Conservation (phyloP, 2,797 vertebrate species). For the Macropus fuliginosus region DNA sequence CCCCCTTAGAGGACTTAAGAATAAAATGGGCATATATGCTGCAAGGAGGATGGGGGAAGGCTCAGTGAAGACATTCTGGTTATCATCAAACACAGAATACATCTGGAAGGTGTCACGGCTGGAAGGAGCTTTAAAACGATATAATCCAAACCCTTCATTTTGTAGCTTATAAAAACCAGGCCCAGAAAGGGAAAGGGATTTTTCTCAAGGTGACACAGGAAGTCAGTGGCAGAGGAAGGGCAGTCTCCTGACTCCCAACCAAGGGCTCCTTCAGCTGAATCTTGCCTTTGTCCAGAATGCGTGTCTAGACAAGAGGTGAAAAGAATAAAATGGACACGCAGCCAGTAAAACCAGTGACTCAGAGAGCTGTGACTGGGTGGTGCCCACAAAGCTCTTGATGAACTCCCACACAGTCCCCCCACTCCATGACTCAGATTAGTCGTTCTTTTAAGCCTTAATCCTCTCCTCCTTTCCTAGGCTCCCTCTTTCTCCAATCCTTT, state of each 20-base stretch:
- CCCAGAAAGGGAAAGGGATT: not conserved
- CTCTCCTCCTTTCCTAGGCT: not conserved
- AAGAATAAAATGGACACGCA: not conserved
- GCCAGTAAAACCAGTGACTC: not conserved
- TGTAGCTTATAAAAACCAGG: not conserved
- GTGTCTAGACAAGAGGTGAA: not conserved
- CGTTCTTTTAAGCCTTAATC: not conserved
- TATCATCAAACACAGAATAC: not conserved
- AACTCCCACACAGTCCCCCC: not conserved
- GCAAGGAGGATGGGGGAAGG: not conserved
- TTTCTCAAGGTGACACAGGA: not conserved
- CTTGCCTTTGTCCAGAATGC: not conserved
- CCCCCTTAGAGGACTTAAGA: too few species aligned
- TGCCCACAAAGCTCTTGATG: not conserved
- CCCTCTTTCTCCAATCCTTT: not conserved
- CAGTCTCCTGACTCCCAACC: not conserved
- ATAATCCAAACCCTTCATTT: not conserved
- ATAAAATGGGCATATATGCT: not conserved
- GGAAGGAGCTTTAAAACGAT: not conserved
- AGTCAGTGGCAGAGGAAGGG: not conserved
- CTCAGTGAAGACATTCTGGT: not conserved
- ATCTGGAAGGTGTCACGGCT: not conserved
- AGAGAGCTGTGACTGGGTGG: not conserved
- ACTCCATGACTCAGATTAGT: not conserved
- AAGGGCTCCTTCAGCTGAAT: not conserved